Base-by-base conservation (phyloP, 2,888 invertebrate species). In the Lordiphosa andalusiaca region DNA sequence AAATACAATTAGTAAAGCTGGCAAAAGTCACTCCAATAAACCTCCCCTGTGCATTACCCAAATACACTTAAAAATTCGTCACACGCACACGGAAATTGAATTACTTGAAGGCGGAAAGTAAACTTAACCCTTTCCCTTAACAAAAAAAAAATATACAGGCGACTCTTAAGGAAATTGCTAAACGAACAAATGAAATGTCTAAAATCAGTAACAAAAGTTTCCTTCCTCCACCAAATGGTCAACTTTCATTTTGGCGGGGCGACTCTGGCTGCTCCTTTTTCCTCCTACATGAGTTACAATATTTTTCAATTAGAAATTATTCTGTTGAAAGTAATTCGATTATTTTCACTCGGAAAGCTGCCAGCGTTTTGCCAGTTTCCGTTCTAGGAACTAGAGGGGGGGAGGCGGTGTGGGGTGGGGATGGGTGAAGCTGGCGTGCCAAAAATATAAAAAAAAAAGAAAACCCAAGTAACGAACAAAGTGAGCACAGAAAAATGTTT, bases 261-360 rank as follows among this genome's bases (percentile, higher is more conserved):
- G 19, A 19, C 50, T 49, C 66, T 63, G 33, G 54, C 71, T 44
- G 54, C 51, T 66, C 50, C 64, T 52, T 51, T 61, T 56, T 63
- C 57, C 60, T 51, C 74, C 67, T 69, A 73, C 85, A 81, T 71
- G 81, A 85, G 88, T 82, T 83, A 87, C 88, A 89, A 90, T 90
- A 90, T 90, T 90, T 90, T 90, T 90, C 90, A 90, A 90, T 90
- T 90, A 90, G 90, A 89, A 90, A 83, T 89, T 88, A 87, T 87
- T 90, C 90, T 88, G 83, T 86, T 88, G 90, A 89, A 90, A 88
- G 86, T 90, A 90, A 90, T 90, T 90, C 88, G 89, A 90, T 90
- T 90, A 90, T 86, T 89, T 87, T 85, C 89, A 87, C 88, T 89
- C 87, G 85, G 87, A 84, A 86, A 86, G 73, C 72, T 62, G 63